Evolutionary conservation across 30 jellyfish, hydroid and myxozoan species (phyloP).

Genomic region (Turritopsis dohrnii): DNA sequence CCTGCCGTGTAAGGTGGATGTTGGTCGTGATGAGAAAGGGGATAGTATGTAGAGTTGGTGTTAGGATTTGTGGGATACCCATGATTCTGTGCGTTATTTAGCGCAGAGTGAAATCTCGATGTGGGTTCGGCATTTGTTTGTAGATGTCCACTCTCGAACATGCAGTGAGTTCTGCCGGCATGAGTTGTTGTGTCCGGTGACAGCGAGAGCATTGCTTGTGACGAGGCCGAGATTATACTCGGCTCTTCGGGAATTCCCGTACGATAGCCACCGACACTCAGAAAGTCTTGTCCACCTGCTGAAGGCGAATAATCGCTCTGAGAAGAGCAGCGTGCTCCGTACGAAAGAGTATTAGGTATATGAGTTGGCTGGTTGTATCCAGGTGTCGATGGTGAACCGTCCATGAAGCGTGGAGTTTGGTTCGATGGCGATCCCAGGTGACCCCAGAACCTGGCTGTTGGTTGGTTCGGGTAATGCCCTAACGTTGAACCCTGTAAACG

Average conservation of each 20-base stretch:
- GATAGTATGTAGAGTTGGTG: conserved; percentile 49
- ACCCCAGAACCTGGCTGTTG: conserved; percentile 66
- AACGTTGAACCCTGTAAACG: conserved; percentile 84
- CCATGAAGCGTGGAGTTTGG: conserved; percentile 30
- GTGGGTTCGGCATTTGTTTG: conserved; percentile 54
- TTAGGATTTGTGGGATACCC: conserved; percentile 54
- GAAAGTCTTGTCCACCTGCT: conserved; percentile 47
- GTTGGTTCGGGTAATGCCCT: conserved; percentile 72
- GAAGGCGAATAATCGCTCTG: conserved; percentile 54
- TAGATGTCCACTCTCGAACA: conserved; percentile 79
- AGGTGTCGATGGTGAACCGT: not conserved
- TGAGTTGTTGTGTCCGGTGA: conserved; percentile 69
- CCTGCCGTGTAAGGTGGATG: conserved; percentile 8
- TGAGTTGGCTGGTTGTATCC: conserved; percentile 21
- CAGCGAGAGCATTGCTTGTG: conserved; percentile 61
- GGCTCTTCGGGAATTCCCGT: conserved; percentile 65
- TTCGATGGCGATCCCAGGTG: conserved; percentile 69
- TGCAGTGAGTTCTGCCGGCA: conserved; percentile 91
- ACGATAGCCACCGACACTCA: conserved; percentile 44
- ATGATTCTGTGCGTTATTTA: conserved; percentile 58
- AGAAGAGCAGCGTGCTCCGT: conserved; percentile 35
- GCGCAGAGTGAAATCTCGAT: conserved; percentile 39
- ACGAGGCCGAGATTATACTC: conserved; percentile 47
- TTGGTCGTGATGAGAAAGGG: conserved; percentile 82
- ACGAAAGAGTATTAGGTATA: not conserved